A percentile compares a stretch with the other conserved stretches of the same genome.
phyloP scores from a whole-genome alignment of 2,888 invertebrate species.

The Galeruca laticollis region DNA sequence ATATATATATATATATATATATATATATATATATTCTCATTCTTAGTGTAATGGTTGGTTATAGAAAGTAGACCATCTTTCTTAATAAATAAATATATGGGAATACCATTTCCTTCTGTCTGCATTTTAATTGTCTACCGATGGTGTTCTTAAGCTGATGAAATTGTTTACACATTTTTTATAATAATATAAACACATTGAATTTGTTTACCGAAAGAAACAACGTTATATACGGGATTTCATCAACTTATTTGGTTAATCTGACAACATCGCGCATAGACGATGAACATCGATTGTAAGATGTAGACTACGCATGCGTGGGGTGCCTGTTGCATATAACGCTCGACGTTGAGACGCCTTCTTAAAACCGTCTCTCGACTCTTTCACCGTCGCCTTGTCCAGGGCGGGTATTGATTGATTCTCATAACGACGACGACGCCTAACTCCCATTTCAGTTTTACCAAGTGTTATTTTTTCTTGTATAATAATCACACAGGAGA shows the following conservation, averaged over 20 bases:
- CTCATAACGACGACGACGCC: conserved; percentile 10
- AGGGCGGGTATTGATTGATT: conserved; percentile 35
- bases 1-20: too few species aligned
- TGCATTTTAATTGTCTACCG: too few species aligned
- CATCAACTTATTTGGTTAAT: background rate
- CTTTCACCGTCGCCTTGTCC: conserved; percentile 38
- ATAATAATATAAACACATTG: too few species aligned
- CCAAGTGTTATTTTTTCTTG: conserved; percentile 27
- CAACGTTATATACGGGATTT: background rate
- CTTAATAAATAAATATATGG: too few species aligned
- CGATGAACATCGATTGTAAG: conserved; percentile 30
- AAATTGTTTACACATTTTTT: too few species aligned
- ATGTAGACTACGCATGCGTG: conserved; percentile 52
- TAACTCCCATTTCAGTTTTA: conserved; percentile 23
- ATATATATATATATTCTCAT: too few species aligned
- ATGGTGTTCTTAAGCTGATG: too few species aligned
- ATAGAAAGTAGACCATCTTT: too few species aligned
- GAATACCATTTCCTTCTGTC: too few species aligned
- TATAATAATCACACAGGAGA: background rate
- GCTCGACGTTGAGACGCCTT: conserved; percentile 62
- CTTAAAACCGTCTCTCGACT: conserved; percentile 34
- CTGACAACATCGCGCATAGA: conserved; percentile 24
- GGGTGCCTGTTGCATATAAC: conserved; percentile 61
- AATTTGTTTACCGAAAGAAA: too few species aligned
- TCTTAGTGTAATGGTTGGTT: too few species aligned